Percentiles rank a stretch among this genome's conserved stretches.
phyloP scores from a whole-genome alignment of 2,888 invertebrate species.

The Synergus laeviventris region DNA sequence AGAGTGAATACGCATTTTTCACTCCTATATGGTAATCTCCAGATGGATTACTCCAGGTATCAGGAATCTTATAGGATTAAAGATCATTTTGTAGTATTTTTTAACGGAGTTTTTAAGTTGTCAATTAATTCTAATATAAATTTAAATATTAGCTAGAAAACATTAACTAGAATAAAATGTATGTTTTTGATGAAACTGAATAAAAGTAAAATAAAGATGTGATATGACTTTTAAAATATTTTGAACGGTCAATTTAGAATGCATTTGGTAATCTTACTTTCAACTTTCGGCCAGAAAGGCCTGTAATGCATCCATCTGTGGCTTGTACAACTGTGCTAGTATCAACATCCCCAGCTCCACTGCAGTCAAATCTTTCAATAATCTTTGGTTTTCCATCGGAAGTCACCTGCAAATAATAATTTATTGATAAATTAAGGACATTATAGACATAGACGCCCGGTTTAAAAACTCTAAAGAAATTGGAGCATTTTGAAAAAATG shows the following conservation, averaged over 20 bases:
- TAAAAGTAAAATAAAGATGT: not conserved
- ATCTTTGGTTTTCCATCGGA: slow-evolving; percentile 94
- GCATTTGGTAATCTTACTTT: slow-evolving; percentile 80
- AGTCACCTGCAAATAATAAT: slow-evolving; percentile 81
- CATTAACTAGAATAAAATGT: too few species aligned
- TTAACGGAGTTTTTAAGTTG: not conserved
- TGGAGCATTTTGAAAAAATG: not conserved
- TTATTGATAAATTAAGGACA: too few species aligned
- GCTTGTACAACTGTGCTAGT: slow-evolving; percentile 86
- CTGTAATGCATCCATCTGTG: slow-evolving; percentile 85
- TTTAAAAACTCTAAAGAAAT: slow-evolving; percentile 12
- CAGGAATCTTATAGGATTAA: slow-evolving; percentile 82
- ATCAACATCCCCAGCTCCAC: slow-evolving; percentile 97
- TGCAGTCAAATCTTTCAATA: slow-evolving; percentile 95
- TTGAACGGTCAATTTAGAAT: not conserved
- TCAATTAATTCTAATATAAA: not conserved
- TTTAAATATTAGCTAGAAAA: slow-evolving; percentile 7
- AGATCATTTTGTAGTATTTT: slow-evolving; percentile 15
- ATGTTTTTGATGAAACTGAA: too few species aligned
- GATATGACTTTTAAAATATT: slow-evolving; percentile 19
- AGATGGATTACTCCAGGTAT: slow-evolving; percentile 88
- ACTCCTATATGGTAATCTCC: slow-evolving; percentile 92
- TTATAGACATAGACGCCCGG: too few species aligned
- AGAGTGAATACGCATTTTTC: slow-evolving; percentile 90
- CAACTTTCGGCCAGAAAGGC: slow-evolving; percentile 91